These are phyloP conservation scores for Drosophila mercatorum DNA, from an alignment of 2,888 invertebrate genomes.

Conservation along the genomic window DNA sequence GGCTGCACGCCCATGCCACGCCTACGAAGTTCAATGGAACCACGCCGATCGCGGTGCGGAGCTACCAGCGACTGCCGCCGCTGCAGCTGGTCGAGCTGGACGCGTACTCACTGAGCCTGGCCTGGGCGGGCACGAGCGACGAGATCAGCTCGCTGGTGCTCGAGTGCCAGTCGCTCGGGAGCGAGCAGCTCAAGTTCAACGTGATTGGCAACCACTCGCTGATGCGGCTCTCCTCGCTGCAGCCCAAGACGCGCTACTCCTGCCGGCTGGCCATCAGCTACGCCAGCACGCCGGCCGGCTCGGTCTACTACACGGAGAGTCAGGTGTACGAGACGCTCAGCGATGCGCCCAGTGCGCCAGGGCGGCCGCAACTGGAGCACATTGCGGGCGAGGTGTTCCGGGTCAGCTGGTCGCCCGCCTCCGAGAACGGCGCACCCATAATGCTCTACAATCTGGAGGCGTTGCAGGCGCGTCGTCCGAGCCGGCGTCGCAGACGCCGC, in stretches of 20 bases:
- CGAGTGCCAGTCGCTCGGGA: conserved; percentile 62
- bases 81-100: conserved; percentile 86
- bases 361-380: conserved; percentile 90
- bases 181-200: conserved; percentile 74
- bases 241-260: conserved; percentile 91
- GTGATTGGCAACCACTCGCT: conserved; percentile 56
- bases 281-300: conserved; percentile 76
- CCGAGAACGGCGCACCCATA: conserved; percentile 91
- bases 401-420: conserved; percentile 92
- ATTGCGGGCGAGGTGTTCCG: conserved; percentile 90
- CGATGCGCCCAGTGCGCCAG: conserved; percentile 92
- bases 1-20: conserved; percentile 90
- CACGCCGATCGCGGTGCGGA: conserved; percentile 87
- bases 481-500: conserved; percentile 54
- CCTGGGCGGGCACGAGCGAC: conserved; percentile 88
- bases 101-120: conserved; percentile 87
- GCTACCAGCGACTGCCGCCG: conserved; percentile 90
- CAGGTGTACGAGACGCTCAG: conserved; percentile 92
- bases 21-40: conserved; percentile 88
- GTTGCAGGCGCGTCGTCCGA: conserved; percentile 79
- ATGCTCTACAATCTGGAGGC: conserved; percentile 91
- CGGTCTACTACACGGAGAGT: conserved; percentile 82
- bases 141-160: conserved; percentile 83
- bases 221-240: conserved; percentile 84
- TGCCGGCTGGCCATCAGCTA: conserved; percentile 90